Evolutionary conservation across 2,797 vertebrate genomes (phyloP), one percentile per base, ranked within the genome.

Genomic region (Notoglanidium macrostoma): DNA sequence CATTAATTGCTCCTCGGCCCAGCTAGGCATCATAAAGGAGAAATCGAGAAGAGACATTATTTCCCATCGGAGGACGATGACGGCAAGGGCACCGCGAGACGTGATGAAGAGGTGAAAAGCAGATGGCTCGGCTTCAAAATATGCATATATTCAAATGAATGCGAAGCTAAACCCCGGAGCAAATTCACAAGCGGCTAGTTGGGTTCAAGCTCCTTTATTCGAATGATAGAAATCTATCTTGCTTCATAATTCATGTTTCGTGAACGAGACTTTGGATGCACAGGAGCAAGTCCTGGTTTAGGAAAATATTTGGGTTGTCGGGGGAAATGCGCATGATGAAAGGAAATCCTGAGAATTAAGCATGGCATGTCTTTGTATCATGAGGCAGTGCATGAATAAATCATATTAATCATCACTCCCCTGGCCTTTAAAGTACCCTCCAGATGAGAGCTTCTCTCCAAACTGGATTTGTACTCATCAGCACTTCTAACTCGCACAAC

Each of bases 1-100:
- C 95, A 95, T 94, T 96, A 96, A 96, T 95, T 95, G 94, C 94
- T 94, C 92, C 93, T 93, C 91, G 91, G 92, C 92, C 94, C 89
- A 85, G 91, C 92, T 89, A 91, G 92, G 93, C 94, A 94, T 95
- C 94, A 94, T 84, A 90, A 84, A 89, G 86, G 81, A 82, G 82
- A 83, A 80, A 83, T 72, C 26, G 49, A 88, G 85, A 85, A 73
- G 79, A 73, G 51, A 87, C 51, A 11, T 87, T 86, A 84, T 87
- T 86, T 86, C 67, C 84, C 77, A 29, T 76, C 32, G 10, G 83
- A n/a, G 7, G 65, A 67, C 2, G 68, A 87, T 1, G 40, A 55
- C 35, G 79, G 77, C 76, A 84, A 86, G 84, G 88, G 84, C 85
- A 88, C 78, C 44, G 44, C 9, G 61, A 86, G 88, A 90, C 90